Evolutionary conservation across 2,888 invertebrate genomes (phyloP).

Genomic region (Dioctria linearis): DNA sequence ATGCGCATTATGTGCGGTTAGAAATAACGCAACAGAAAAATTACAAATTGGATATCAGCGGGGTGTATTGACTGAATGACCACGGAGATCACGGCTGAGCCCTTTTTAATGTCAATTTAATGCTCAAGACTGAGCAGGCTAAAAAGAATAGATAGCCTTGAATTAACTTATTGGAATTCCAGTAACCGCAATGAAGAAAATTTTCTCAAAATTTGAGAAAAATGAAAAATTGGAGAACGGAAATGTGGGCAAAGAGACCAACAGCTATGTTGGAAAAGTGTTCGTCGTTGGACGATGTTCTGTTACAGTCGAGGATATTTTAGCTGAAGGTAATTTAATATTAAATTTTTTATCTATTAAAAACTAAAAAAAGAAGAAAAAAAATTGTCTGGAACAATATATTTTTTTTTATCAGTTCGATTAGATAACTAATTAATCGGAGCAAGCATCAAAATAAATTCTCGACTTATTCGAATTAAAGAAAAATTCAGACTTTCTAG

Average conservation of each 20-base stretch:
- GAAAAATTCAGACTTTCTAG: constrained; percentile 20
- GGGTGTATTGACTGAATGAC: background rate
- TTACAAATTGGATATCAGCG: constrained; percentile 26
- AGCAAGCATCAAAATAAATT: background rate
- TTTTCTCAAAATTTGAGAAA: constrained; percentile 82
- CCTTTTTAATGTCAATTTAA: constrained; percentile 46
- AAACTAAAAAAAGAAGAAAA: too few species aligned
- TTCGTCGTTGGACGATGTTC: constrained; percentile 83
- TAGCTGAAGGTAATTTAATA: constrained; percentile 83
- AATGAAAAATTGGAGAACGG: constrained; percentile 72
- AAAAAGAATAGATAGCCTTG: background rate
- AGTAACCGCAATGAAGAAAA: constrained; percentile 78
- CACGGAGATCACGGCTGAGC: constrained; percentile 44
- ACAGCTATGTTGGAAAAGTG: constrained; percentile 82
- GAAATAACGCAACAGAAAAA: constrained; percentile 1
- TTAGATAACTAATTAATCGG: constrained; percentile 6
- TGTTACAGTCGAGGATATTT: constrained; percentile 87
- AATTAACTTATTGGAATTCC: background rate
- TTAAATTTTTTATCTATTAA: constrained; percentile 26
- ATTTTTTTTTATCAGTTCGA: constrained; percentile 27
- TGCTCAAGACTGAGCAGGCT: constrained; percentile 25
- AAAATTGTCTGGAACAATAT: too few species aligned
- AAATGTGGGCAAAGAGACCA: constrained; percentile 75
- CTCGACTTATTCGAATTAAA: constrained; percentile 20
- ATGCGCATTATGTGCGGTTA: constrained; percentile 30